Conservation (phyloP, 1,140 invertebrate species). For the Spodoptera frugiperda region DNA sequence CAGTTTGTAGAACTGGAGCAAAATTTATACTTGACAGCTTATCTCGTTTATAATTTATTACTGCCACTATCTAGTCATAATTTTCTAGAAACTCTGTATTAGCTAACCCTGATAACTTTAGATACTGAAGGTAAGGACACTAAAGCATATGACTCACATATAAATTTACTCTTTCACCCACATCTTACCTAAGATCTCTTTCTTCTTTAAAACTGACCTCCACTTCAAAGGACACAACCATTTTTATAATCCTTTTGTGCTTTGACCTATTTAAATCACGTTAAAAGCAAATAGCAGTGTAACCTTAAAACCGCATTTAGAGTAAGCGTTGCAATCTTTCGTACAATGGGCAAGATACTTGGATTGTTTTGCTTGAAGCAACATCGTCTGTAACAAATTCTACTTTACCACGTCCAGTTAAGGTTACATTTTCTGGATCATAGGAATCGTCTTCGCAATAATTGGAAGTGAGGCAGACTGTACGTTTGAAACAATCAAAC, state of each 20-base stretch:
- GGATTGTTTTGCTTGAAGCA: constrained; percentile 39
- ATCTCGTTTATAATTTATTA: constrained; percentile 13
- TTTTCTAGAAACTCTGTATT: background rate
- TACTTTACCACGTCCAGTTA: background rate
- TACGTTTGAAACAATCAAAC: constrained; percentile 72
- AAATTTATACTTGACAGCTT: constrained; percentile 10
- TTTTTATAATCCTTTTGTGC: constrained; percentile 67
- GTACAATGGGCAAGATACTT: constrained; percentile 45
- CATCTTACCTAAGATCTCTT: background rate
- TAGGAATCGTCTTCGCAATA: constrained; percentile 58
- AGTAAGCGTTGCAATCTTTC: constrained; percentile 57
- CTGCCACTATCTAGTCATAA: constrained; percentile 10
- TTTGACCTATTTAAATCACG: constrained; percentile 71
- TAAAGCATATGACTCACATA: background rate
- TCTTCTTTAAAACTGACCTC: constrained; percentile 19
- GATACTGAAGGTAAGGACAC: background rate
- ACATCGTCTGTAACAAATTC: background rate
- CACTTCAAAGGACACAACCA: constrained; percentile 49
- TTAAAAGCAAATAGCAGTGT: constrained; percentile 69
- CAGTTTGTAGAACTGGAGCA: background rate
- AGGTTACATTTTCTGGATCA: background rate
- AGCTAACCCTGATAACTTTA: background rate
- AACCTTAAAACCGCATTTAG: constrained; percentile 75
- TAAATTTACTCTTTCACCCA: background rate
- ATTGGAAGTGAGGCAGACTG: constrained; percentile 42